These are phyloP conservation scores for Plebejus anna DNA, from an alignment of 2,888 invertebrate genomes.

Conservation along the genomic window DNA sequence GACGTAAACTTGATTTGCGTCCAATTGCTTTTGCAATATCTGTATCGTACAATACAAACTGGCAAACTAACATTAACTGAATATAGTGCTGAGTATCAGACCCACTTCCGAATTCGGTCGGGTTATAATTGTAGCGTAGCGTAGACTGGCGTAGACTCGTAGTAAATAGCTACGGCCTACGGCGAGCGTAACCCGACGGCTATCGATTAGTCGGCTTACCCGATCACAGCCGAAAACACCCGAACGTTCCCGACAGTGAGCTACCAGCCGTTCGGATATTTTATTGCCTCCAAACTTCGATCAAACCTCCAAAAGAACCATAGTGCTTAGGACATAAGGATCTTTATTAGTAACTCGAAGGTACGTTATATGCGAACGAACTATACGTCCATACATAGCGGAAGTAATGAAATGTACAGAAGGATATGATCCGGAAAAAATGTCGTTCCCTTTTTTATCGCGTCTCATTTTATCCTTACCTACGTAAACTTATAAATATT, in stretches of 20 bases:
- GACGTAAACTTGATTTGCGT: slow-evolving; percentile 42
- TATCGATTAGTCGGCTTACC: slow-evolving; percentile 67
- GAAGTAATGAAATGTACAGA: slow-evolving; percentile 79
- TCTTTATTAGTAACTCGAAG: neutral
- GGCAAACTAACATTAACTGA: neutral
- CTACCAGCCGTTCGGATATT: slow-evolving; percentile 32
- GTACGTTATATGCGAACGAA: neutral
- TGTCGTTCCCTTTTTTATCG: slow-evolving; percentile 73
- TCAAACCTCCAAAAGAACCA: neutral
- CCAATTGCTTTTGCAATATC: slow-evolving; percentile 42
- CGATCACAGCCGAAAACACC: slow-evolving; percentile 51
- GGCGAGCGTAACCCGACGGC: slow-evolving; percentile 55
- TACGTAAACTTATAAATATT: slow-evolving; percentile 56
- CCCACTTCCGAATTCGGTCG: slow-evolving; percentile 49
- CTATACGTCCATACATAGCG: slow-evolving; percentile 64
- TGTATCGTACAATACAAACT: slow-evolving; percentile 41
- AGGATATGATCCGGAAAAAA: slow-evolving; percentile 78
- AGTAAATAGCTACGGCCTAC: slow-evolving; percentile 56
- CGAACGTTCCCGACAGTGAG: slow-evolving; percentile 55
- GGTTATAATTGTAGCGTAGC: slow-evolving; percentile 57
- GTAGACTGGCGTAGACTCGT: slow-evolving; percentile 57
- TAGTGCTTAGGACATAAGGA: neutral
- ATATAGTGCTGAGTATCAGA: neutral
- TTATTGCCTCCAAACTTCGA: neutral
- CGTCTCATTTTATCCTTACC: slow-evolving; percentile 61